Evolutionary conservation across 2,797 vertebrate genomes (phyloP).

Genomic region (Neosalanx taihuensis): DNA sequence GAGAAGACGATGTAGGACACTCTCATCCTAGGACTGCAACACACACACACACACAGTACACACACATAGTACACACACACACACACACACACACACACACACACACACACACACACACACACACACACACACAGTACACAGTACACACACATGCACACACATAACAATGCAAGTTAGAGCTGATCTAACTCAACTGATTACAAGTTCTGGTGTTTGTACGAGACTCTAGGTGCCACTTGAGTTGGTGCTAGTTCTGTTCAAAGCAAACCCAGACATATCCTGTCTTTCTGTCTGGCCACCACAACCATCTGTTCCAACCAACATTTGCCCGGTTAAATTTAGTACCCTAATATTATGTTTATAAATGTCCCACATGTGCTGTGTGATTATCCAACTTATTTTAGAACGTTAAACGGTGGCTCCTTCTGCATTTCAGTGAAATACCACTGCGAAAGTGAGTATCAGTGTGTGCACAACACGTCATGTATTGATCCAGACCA

Average conservation of each 20-base stretch:
- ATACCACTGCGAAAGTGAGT: too few species aligned
- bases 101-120: constrained; percentile 11
- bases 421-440: too few species aligned
- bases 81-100: constrained; percentile 7
- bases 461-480: constrained; percentile 23
- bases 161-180: not conserved
- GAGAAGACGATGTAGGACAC: constrained; percentile 88
- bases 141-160: not conserved
- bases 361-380: constrained; percentile 59
- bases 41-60: constrained; percentile 48
- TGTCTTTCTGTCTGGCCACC: constrained; percentile 19
- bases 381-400: constrained; percentile 32
- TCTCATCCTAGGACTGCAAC: constrained; percentile 82
- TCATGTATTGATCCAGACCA: not conserved
- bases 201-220: not conserved
- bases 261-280: not conserved
- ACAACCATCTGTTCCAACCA: constrained; percentile 51
- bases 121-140: constrained; percentile 4
- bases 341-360: constrained; percentile 62
- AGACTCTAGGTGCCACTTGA: not conserved
- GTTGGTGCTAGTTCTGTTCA: not conserved
- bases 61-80: not conserved
- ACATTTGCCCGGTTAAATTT: constrained; percentile 51
- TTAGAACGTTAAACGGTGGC: too few species aligned
- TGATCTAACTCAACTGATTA: not conserved